Percentiles rank a stretch among this genome's conserved stretches.
phyloP scores from a whole-genome alignment of 2,113 vertebrate genomes.

The Struthidea cinerea region DNA sequence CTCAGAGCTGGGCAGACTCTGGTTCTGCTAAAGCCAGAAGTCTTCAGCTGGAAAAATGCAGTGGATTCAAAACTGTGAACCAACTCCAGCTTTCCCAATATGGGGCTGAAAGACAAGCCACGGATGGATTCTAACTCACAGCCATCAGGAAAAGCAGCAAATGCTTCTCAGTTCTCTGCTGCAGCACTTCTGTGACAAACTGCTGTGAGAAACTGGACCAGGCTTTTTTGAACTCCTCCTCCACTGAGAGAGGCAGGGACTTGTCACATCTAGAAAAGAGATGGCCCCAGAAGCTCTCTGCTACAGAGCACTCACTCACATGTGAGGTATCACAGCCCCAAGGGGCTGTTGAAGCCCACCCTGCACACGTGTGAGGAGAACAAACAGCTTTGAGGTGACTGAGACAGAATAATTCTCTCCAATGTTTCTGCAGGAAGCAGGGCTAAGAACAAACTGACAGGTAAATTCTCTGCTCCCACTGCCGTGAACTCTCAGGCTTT shows the following conservation, averaged over 20 bases:
- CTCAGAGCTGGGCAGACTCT: background rate
- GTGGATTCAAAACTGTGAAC: background rate
- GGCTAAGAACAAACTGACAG: background rate
- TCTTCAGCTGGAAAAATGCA: background rate
- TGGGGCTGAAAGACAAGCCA: background rate
- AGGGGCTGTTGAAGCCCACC: background rate
- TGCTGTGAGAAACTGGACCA: background rate
- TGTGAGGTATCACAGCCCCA: background rate
- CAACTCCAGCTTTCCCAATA: background rate
- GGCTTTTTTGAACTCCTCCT: background rate
- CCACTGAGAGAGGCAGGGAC: background rate
- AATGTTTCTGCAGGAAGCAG: background rate
- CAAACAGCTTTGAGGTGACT: background rate
- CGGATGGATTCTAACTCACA: background rate
- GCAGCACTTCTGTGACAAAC: background rate
- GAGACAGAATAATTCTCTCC: background rate
- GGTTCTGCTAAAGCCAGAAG: background rate
- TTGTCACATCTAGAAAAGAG: background rate
- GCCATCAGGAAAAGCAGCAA: background rate
- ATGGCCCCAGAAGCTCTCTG: background rate
- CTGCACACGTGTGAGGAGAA: fast-evolving
- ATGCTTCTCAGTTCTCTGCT: background rate
- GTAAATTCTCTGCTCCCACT: background rate
- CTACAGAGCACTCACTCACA: background rate
- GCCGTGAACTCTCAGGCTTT: background rate